These are phyloP conservation scores for Ramphastos sulfuratus DNA, from an alignment of 2,113 vertebrate species.

Conservation along the genomic window DNA sequence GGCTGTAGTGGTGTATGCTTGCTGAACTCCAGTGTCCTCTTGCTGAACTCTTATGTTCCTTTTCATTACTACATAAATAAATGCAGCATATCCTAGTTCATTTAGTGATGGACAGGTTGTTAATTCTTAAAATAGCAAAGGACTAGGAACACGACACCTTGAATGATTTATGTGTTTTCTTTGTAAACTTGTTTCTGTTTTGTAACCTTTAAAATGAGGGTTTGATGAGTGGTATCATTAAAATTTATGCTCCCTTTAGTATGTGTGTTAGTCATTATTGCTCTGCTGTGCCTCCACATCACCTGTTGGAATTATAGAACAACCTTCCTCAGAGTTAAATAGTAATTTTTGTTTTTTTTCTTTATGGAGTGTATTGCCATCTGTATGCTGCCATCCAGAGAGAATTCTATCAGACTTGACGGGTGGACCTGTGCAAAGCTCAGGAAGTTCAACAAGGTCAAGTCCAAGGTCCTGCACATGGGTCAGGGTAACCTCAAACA, in stretches of 20 bases:
- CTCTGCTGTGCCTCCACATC: slow-evolving; percentile 53
- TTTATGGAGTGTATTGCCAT: neutral
- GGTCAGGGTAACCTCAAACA: neutral
- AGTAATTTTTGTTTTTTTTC: neutral
- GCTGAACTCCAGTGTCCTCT: neutral
- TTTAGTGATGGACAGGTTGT: slow-evolving; percentile 40
- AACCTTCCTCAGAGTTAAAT: slow-evolving; percentile 44
- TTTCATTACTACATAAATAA: neutral
- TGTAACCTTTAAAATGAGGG: slow-evolving; percentile 70
- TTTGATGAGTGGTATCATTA: slow-evolving; percentile 70
- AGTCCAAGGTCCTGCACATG: neutral
- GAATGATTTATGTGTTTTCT: slow-evolving; percentile 69
- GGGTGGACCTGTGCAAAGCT: neutral
- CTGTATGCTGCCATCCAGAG: neutral
- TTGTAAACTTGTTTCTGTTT: slow-evolving; percentile 69
- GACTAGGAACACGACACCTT: slow-evolving; percentile 37
- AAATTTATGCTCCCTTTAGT: slow-evolving; percentile 64
- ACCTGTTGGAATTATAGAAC: slow-evolving; percentile 55
- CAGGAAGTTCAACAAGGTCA: neutral
- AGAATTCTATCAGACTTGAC: neutral
- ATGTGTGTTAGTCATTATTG: slow-evolving; percentile 69
- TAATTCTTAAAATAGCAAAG: slow-evolving; percentile 64
- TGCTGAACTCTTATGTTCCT: neutral
- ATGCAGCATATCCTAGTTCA: neutral
- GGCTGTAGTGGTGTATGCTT: neutral